Conservation (phyloP, 2,113 vertebrate genomes). For the Terrapene triunguis region DNA sequence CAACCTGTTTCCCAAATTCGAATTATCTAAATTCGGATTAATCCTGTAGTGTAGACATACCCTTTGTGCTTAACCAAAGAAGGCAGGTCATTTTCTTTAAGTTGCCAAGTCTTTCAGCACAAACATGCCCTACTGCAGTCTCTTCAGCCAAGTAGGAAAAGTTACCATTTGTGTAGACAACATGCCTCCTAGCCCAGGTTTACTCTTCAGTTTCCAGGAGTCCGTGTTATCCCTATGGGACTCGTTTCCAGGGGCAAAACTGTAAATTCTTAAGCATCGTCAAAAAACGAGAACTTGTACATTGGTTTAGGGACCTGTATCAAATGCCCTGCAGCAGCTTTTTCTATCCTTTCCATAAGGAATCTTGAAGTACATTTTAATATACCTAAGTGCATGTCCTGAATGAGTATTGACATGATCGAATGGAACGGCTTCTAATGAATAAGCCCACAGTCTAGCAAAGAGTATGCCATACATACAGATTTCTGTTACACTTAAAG, state of each 20-base stretch:
- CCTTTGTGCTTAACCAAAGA: neutral
- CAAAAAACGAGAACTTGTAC: neutral
- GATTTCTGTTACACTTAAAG: neutral
- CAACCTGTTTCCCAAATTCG: too few species aligned
- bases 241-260: conserved; percentile 26
- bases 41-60: too few species aligned
- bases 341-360: neutral
- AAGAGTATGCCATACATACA: neutral
- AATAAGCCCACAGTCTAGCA: neutral
- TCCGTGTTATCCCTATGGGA: conserved; percentile 28
- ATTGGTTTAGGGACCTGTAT: neutral
- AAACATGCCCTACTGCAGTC: neutral
- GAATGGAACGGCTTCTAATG: neutral
- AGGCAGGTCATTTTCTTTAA: neutral
- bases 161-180: neutral
- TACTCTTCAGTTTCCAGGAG: conserved; percentile 26
- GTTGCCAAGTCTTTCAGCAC: neutral
- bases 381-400: neutral
- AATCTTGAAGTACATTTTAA: neutral
- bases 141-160: conserved; percentile 37
- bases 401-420: neutral
- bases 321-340: conserved; percentile 17
- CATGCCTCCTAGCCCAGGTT: conserved; percentile 16
- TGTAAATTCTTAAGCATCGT: conserved; percentile 31
- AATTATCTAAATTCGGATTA: too few species aligned